Conservation (phyloP, 2,888 invertebrate species). For the Phyto melanocephala region DNA sequence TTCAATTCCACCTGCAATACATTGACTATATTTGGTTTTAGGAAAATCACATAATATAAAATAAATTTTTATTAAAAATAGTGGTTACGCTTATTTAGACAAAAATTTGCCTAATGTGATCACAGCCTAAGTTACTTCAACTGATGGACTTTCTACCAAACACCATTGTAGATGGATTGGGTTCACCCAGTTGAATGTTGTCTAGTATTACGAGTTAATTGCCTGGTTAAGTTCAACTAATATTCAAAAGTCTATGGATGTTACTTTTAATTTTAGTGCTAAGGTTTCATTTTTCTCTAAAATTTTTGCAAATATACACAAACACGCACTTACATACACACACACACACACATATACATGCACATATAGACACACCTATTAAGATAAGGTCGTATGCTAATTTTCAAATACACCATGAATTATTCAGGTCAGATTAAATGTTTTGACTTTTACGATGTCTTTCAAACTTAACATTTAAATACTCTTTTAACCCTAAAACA, state of each 20-base stretch:
- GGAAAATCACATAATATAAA: too few relatives aligned
- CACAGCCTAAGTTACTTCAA: not conserved
- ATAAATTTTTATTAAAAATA: too few relatives aligned
- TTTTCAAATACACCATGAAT: conserved; percentile 50
- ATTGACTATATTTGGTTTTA: too few relatives aligned
- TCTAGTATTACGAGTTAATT: not conserved
- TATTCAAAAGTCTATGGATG: not conserved
- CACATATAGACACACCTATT: not conserved
- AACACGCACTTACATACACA: not conserved
- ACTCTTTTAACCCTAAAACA: not conserved
- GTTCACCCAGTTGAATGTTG: not conserved
- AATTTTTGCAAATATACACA: not conserved
- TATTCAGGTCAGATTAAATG: conserved; percentile 59
- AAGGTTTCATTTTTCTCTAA: conserved; percentile 5
- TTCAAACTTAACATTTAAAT: conserved; percentile 27
- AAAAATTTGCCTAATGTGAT: too few relatives aligned
- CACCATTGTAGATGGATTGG: not conserved
- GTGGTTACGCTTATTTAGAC: too few relatives aligned
- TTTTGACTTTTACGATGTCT: conserved; percentile 28
- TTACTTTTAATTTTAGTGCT: conserved; percentile 29
- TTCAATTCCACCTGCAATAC: too few relatives aligned
- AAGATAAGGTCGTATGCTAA: conserved; percentile 50
- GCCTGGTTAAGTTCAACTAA: conserved; percentile 36
- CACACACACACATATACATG: not conserved
- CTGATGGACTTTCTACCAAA: not conserved